Percentiles rank a stretch among this genome's conserved stretches.
phyloP scores from a whole-genome alignment of 1,140 invertebrate species.

The Cyclina sinensis region DNA sequence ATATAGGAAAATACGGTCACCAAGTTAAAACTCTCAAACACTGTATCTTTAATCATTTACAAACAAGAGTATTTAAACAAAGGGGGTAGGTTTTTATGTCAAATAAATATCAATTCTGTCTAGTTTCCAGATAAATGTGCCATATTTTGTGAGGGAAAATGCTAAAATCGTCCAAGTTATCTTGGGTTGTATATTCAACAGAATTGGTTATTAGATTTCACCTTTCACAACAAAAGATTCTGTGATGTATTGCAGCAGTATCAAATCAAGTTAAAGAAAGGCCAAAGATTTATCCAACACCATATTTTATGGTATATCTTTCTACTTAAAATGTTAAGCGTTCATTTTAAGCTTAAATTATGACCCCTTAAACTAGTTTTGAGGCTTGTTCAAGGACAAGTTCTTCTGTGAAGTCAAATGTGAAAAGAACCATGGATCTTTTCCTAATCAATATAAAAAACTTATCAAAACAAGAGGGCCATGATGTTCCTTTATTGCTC shows the following conservation, averaged over 20 bases:
- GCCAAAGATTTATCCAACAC: neutral
- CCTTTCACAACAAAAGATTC: slow-evolving; percentile 26
- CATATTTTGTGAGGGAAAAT: neutral
- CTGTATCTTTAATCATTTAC: neutral
- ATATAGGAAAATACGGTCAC: slow-evolving; percentile 3
- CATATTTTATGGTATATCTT: neutral
- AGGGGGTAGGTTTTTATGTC: neutral
- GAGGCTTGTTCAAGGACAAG: too few relatives aligned
- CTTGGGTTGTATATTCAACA: neutral
- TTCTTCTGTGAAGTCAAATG: too few relatives aligned
- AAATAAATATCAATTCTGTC: neutral
- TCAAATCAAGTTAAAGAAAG: neutral
- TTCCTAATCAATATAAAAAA: too few relatives aligned
- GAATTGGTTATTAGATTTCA: slow-evolving; percentile 1
- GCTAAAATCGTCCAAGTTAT: neutral
- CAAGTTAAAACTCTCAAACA: neutral
- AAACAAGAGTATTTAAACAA: neutral
- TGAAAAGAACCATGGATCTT: too few relatives aligned
- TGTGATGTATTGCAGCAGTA: neutral
- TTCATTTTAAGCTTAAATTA: too few relatives aligned
- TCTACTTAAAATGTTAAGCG: neutral
- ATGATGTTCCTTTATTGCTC: too few relatives aligned
- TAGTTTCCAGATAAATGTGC: neutral
- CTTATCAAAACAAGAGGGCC: too few relatives aligned
- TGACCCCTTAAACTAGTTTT: too few relatives aligned